Evolutionary conservation across 2,888 invertebrate species (phyloP).

Genomic region (Asteroscopus sphinx): DNA sequence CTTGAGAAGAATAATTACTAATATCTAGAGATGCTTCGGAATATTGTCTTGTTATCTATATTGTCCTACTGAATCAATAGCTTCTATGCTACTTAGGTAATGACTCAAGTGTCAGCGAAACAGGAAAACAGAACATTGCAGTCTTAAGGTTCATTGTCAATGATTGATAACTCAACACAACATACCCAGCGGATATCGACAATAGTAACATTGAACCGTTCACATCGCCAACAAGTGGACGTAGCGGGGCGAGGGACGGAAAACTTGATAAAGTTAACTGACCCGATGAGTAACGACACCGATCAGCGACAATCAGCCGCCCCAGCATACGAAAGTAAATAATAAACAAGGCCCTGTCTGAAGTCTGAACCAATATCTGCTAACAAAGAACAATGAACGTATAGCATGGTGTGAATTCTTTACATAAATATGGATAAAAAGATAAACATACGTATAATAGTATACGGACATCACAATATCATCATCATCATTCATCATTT

Average conservation of each 20-base stretch:
- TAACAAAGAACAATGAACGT: conserved; percentile 62
- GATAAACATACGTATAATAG: conserved; percentile 4
- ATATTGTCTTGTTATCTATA: conserved; percentile 2
- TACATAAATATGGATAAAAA: conserved; percentile 11
- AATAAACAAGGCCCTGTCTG: conserved; percentile 67
- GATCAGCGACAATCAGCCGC: conserved; percentile 71
- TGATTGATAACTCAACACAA: conserved; percentile 26
- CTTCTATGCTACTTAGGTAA: conserved; percentile 3
- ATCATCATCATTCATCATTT: too few relatives aligned
- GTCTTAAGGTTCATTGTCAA: conserved; percentile 41
- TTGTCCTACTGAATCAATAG: conserved; percentile 4
- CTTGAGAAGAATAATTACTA: conserved; percentile 1
- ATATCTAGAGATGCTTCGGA: neutral
- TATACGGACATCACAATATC: neutral
- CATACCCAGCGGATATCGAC: conserved; percentile 44
- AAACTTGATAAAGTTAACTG: conserved; percentile 75
- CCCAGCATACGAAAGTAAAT: conserved; percentile 66
- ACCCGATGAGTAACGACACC: conserved; percentile 72
- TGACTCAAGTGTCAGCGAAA: conserved; percentile 26
- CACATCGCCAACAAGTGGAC: conserved; percentile 44
- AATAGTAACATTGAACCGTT: conserved; percentile 49
- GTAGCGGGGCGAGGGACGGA: conserved; percentile 53
- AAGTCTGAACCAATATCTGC: conserved; percentile 55
- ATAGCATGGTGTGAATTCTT: conserved; percentile 12
- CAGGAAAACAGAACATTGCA: conserved; percentile 15